phyloP scores from a whole-genome alignment of 2,888 invertebrate genomes.

The Falcaria lacertinaria region DNA sequence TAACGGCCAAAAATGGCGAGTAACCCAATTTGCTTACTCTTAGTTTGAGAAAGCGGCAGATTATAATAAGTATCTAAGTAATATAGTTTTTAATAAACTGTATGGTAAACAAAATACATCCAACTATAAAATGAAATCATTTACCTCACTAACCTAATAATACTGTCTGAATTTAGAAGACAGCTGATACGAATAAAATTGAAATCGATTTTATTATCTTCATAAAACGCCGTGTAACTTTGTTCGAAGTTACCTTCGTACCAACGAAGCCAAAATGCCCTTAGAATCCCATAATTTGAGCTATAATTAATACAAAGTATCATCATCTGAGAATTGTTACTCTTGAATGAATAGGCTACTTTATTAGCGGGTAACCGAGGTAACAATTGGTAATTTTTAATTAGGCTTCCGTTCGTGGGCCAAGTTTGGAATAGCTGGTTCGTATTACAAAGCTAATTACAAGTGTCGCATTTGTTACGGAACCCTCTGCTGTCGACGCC shows the following conservation, averaged over 20 bases:
- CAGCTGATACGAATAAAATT: too few relatives aligned
- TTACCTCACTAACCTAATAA: too few relatives aligned
- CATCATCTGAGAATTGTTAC: slow-evolving; percentile 13
- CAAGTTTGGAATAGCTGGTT: slow-evolving; percentile 34
- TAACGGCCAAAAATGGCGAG: too few relatives aligned
- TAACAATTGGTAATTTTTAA: slow-evolving; percentile 59
- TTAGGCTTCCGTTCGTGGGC: slow-evolving; percentile 36
- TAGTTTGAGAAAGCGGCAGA: too few relatives aligned
- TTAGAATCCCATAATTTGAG: background rate
- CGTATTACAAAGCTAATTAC: slow-evolving; percentile 72
- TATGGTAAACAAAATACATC: too few relatives aligned
- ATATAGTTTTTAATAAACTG: too few relatives aligned
- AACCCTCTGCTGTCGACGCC: slow-evolving; percentile 18
- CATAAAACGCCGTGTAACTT: background rate
- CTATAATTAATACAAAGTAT: background rate
- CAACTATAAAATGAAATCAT: too few relatives aligned
- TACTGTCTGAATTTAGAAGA: too few relatives aligned
- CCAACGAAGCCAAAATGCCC: background rate
- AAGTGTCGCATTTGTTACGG: slow-evolving; percentile 54
- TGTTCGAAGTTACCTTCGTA: background rate
- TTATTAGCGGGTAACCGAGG: slow-evolving; percentile 35
- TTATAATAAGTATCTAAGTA: too few relatives aligned
- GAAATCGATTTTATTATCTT: background rate
- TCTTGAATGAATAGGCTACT: slow-evolving; percentile 38
- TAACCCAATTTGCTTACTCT: too few relatives aligned